Conservation (phyloP, 1,140 invertebrate species). For the Halesus radiatus region DNA sequence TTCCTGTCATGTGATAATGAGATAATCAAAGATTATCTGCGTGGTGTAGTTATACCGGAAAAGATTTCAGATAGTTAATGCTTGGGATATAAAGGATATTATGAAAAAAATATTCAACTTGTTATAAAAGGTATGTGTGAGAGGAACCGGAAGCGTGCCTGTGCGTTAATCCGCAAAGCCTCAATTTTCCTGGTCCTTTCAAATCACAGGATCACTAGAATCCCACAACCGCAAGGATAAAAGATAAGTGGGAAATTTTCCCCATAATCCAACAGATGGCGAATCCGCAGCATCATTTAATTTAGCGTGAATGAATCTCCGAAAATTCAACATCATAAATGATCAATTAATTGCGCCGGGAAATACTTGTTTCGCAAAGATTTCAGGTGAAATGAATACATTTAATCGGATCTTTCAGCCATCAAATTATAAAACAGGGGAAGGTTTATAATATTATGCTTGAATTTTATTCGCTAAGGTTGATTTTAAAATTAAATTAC, state of each 20-base stretch:
- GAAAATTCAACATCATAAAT: not conserved
- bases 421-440: too few relatives aligned
- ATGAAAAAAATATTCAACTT: too few relatives aligned
- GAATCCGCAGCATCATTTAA: conserved; percentile 19
- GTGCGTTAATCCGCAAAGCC: too few relatives aligned
- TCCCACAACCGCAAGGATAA: not conserved
- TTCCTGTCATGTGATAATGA: too few relatives aligned
- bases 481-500: too few relatives aligned
- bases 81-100: too few relatives aligned
- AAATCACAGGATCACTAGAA: conserved; percentile 13
- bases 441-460: not conserved
- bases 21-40: too few relatives aligned
- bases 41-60: too few relatives aligned
- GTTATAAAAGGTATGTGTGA: too few relatives aligned
- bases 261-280: conserved; percentile 10
- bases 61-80: too few relatives aligned
- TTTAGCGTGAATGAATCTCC: conserved; percentile 21
- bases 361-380: not conserved
- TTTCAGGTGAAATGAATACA: not conserved
- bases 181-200: not conserved
- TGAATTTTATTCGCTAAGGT: not conserved
- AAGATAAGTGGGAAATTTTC: not conserved
- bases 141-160: too few relatives aligned
- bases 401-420: not conserved
- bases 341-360: not conserved